Evolutionary conservation across 2,113 vertebrate species (phyloP), one percentile per base, ranked within the genome.

Genomic region (Arvicanthis niloticus): DNA sequence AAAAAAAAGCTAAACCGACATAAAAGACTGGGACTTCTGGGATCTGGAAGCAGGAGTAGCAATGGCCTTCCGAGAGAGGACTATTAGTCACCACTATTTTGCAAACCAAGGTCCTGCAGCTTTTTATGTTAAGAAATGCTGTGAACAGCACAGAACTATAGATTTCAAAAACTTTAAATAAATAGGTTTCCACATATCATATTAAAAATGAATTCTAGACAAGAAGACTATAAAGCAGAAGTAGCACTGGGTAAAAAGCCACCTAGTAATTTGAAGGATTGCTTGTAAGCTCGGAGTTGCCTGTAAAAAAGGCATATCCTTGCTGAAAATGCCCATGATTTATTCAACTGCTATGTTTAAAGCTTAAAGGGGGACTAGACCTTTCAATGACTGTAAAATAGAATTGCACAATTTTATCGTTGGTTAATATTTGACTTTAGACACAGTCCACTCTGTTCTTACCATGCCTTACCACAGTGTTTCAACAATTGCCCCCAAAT

Each of bases 371-470:
- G 91, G 7, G 58, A 29, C 3, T 48, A 48, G 3, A 77, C 85
- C 96, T 98, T 96, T 94, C 87, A 89, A 96, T 88, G 92, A 95
- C 89, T 81, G 77, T 96, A 72, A 95, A 91, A 93, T 42, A 93
- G 91, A 91, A 82, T 68, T 94, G 60, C 31, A 70, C 88, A 77
- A 86, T 88, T 77, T 76, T 75, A 67, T 51, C 1, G 0, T 45
- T 93, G 78, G 67, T 78, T 88, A 88, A 1, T 88, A 88, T 92
- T 88, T 92, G 16, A 29, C 88, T 85, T 73, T 95, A 96, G 96
- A 96, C 97, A 93, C 80, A 97, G 31, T 90, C 91, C 82, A 17
- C 91, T 89, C 76, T 97, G 12, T 67, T 96, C 51, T 73, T 7
- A 0, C 40, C 62, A 45, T 56, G 73, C n/a, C 84, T 90, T 85